These are phyloP conservation scores for Malachius bipustulatus DNA, from an alignment of 2,888 invertebrate genomes.

Conservation along the genomic window DNA sequence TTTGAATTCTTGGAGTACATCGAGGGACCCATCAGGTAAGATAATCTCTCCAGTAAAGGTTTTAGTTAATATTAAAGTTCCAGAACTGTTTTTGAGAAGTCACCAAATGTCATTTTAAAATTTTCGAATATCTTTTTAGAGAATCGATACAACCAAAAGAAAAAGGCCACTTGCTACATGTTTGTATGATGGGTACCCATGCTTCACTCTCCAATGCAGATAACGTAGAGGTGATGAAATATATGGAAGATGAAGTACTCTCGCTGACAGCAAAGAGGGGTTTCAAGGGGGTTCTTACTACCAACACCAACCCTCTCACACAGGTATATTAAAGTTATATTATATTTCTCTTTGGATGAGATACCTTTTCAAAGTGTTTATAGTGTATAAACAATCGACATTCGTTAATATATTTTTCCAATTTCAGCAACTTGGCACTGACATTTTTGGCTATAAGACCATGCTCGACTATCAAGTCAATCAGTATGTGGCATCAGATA, in stretches of 20 bases:
- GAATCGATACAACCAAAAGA: conserved; percentile 50
- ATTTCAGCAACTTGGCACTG: conserved; percentile 66
- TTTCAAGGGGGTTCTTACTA: conserved; percentile 70
- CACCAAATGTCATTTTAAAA: too few species aligned
- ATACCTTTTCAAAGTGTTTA: too few species aligned
- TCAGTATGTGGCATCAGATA: conserved; percentile 58
- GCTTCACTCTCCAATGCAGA: conserved; percentile 52
- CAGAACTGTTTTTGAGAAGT: too few species aligned
- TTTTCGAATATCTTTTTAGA: conserved; percentile 35
- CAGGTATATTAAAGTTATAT: too few species aligned
- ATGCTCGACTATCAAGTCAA: conserved; percentile 73
- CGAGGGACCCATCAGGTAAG: conserved; percentile 59
- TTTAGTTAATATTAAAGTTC: too few species aligned
- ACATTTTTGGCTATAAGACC: conserved; percentile 66
- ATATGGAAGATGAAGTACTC: conserved; percentile 65
- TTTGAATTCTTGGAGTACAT: conserved; percentile 69
- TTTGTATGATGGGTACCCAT: conserved; percentile 80
- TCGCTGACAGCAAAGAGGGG: conserved; percentile 50
- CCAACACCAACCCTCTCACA: conserved; percentile 80
- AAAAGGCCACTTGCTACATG: conserved; percentile 61
- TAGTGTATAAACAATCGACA: too few species aligned
- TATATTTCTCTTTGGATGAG: too few species aligned
- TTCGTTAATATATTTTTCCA: too few species aligned
- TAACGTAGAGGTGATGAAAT: conserved; percentile 67
- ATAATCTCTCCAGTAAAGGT: neutral